Evolutionary conservation across 2,888 invertebrate genomes (phyloP), one percentile per base, ranked within the genome.

Genomic region (Masnerella sp.): DNA sequence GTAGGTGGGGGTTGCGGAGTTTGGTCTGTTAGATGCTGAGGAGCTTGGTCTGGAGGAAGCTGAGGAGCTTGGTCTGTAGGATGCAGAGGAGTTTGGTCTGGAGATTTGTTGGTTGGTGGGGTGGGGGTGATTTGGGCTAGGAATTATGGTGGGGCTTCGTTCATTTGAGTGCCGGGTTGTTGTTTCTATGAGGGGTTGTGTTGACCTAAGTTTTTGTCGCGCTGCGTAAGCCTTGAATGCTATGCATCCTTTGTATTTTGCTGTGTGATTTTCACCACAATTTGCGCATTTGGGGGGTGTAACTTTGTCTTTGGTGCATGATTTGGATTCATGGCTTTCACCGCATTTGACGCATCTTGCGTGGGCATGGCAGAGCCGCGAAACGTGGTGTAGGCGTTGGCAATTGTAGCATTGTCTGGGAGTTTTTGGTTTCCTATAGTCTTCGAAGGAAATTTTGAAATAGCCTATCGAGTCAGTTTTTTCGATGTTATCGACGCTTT

Each of bases 181-280:
- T 25, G n/a, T n/a, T n/a, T n/a, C n/a, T n/a, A n/a, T n/a, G n/a
- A n/a, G 25, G 25, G 25, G 4, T 4, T 25, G 4, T 25, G 25
- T 7, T 5, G 9, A 2, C n/a, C 5, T 4, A 8, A n/a, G 5
- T 5, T 30, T 30, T 30, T 9, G 30, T 4, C n/a, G n/a, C n/a
- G n/a, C n/a, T n/a, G n/a, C n/a, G n/a, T n/a, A n/a, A 30, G 30
- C n/a, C n/a, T 30, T 30, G 9, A 30, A 30, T 5, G 30, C 30
- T 9, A 30, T 0, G 36, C 51, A 4, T 34, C 34, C 32, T 2
- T 11, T 8, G 8, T 34, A 49, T n/a, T 34, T 49, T 0, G 36
- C 51, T 2, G 51, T 32, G 22, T 52, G 36, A 5, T 36, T n/a
- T 4, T 30, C n/a, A 2, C 14, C 28, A 7, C 45, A 45, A n/a